These are phyloP conservation scores for Platypus cylindrus DNA, from an alignment of 2,888 invertebrate genomes.

Conservation along the genomic window DNA sequence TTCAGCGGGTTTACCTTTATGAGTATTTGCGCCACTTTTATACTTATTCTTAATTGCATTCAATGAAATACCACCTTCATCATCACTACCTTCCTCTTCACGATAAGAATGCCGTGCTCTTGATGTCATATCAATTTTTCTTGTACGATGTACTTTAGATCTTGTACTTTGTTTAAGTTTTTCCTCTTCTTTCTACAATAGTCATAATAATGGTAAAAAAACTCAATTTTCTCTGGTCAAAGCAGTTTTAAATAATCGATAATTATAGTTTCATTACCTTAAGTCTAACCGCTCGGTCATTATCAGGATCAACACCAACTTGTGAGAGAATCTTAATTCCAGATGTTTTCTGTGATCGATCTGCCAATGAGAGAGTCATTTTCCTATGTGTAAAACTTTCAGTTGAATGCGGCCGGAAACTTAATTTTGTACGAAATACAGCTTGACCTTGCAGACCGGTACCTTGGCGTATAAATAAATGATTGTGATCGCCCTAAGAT, in stretches of 20 bases:
- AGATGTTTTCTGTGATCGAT: constrained; percentile 83
- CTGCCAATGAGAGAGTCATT: constrained; percentile 95
- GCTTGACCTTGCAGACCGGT: constrained; percentile 96
- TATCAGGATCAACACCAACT: constrained; percentile 89
- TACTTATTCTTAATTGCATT: constrained; percentile 92
- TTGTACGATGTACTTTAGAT: constrained; percentile 32
- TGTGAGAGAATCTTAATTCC: constrained; percentile 94
- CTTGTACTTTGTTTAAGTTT: constrained; percentile 75
- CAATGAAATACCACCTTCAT: constrained; percentile 83
- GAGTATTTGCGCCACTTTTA: constrained; percentile 47
- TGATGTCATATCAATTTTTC: constrained; percentile 29
- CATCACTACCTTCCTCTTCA: constrained; percentile 81
- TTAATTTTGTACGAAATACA: constrained; percentile 90
- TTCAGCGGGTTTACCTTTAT: too few relatives aligned
- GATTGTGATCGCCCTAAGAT: constrained; percentile 82
- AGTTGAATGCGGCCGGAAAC: constrained; percentile 96
- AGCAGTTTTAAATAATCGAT: too few relatives aligned
- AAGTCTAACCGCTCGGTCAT: constrained; percentile 77
- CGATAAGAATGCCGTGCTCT: constrained; percentile 36
- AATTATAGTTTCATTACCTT: constrained; percentile 59
- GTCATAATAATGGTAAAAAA: neutral
- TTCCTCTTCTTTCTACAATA: constrained; percentile 84
- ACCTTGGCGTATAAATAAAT: constrained; percentile 93
- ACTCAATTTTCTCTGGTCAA: neutral
- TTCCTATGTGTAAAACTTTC: constrained; percentile 98